Conservation (phyloP, 2,797 vertebrate genomes). For the Cossypha caffra region DNA sequence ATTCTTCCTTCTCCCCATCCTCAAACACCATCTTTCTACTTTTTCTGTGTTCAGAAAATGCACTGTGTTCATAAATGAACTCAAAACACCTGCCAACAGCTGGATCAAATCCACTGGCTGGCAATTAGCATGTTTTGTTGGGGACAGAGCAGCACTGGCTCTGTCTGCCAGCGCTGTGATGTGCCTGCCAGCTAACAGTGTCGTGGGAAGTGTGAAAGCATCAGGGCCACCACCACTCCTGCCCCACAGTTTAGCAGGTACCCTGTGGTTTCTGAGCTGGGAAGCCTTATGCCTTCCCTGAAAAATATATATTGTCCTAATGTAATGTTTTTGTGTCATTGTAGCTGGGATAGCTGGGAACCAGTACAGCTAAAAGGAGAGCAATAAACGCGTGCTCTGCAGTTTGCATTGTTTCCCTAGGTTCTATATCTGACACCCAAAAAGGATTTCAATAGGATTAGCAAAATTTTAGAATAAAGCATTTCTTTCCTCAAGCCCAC, state of each 20-base stretch:
- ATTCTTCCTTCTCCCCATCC: background rate
- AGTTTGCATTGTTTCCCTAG: background rate
- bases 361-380: background rate
- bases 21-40: background rate
- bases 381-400: background rate
- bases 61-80: background rate
- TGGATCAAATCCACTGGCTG: background rate
- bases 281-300: background rate
- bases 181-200: background rate
- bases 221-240: background rate
- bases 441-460: background rate
- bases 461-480: background rate
- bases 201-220: background rate
- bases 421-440: background rate
- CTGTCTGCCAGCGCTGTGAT: background rate
- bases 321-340: background rate
- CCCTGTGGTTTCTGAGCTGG: background rate
- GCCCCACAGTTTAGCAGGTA: background rate
- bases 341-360: background rate
- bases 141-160: background rate
- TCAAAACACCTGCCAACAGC: background rate
- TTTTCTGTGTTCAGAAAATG: background rate
- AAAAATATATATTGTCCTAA: background rate
- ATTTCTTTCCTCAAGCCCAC: background rate
- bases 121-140: background rate